Conservation (phyloP, 2,113 vertebrate species). For the Daubentonia madagascariensis region DNA sequence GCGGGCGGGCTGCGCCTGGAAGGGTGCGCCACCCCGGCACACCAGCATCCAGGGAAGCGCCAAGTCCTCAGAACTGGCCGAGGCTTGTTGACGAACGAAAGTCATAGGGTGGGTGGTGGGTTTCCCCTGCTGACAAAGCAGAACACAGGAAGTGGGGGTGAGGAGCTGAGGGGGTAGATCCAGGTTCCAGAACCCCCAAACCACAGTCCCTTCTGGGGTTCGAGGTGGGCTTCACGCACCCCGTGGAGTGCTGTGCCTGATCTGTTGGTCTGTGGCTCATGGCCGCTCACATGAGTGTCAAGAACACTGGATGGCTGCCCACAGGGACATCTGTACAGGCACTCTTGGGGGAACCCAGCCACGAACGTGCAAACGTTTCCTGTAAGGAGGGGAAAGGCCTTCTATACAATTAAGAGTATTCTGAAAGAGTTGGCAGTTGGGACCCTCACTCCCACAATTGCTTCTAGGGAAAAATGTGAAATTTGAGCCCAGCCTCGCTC, state of each 20-base stretch:
- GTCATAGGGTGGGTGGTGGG: background rate
- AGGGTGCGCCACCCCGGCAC: background rate
- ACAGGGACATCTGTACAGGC: no score
- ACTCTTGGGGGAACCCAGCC: background rate
- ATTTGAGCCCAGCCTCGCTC: background rate
- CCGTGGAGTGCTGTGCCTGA: rapidly evolving
- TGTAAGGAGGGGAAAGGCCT: background rate
- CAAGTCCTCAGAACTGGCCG: no score
- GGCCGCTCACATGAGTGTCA: background rate
- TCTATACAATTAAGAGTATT: rapidly evolving
- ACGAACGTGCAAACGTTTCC: rapidly evolving
- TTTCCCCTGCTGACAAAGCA: background rate
- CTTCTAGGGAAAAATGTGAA: background rate
- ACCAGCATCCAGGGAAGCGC: background rate
- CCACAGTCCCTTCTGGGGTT: background rate
- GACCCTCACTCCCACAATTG: rapidly evolving
- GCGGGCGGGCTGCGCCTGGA: background rate
- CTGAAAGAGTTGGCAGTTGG: background rate
- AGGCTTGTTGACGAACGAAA: background rate
- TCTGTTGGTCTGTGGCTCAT: no score
- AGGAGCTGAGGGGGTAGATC: background rate
- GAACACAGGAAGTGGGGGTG: background rate
- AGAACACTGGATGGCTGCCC: rapidly evolving
- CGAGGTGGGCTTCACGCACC: no score
- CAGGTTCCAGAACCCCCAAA: background rate